phyloP scores from a whole-genome alignment of 64 coral and sea anemone genomes.

The Stichodactyla helianthus region DNA sequence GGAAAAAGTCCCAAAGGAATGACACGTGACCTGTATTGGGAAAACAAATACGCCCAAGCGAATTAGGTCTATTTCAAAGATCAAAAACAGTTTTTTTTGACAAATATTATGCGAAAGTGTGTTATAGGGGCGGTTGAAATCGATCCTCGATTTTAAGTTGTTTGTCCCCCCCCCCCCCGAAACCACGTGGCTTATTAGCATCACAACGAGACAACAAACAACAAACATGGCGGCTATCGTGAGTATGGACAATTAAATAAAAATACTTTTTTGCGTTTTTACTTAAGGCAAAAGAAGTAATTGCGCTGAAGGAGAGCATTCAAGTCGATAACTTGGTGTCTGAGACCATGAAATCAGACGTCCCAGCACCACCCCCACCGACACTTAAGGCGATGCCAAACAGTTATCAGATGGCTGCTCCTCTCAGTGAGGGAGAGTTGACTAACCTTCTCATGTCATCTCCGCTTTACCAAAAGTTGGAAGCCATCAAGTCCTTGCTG shows the following conservation, averaged over 20 bases:
- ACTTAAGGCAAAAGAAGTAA: conserved; percentile 50
- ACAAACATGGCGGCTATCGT: no score
- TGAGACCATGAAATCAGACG: conserved; percentile 60
- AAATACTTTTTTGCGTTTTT: not conserved
- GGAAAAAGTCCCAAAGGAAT: no score
- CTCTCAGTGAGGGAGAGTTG: conserved; percentile 80
- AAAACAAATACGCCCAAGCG: no score
- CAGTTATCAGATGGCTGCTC: conserved; percentile 83
- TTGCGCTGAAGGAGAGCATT: conserved; percentile 88
- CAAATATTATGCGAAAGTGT: not conserved
- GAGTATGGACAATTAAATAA: not conserved
- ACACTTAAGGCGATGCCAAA: conserved; percentile 50
- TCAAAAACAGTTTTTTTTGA: no score
- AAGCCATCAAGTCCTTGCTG: conserved; percentile 78
- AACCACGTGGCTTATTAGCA: no score
- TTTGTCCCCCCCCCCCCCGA: no score
- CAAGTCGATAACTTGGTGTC: conserved; percentile 89
- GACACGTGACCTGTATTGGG: no score
- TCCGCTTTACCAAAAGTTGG: conserved; percentile 90
- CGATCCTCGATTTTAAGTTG: no score
- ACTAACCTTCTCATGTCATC: conserved; percentile 73
- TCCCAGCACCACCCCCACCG: conserved; percentile 36
- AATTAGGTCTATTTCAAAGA: no score
- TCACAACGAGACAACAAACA: not conserved
- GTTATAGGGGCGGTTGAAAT: no score